A percentile compares a stretch with the other conserved stretches of the same genome.
Evolutionary conservation across 2,888 invertebrate species (phyloP).

Genomic region (Operophtera brumata): DNA sequence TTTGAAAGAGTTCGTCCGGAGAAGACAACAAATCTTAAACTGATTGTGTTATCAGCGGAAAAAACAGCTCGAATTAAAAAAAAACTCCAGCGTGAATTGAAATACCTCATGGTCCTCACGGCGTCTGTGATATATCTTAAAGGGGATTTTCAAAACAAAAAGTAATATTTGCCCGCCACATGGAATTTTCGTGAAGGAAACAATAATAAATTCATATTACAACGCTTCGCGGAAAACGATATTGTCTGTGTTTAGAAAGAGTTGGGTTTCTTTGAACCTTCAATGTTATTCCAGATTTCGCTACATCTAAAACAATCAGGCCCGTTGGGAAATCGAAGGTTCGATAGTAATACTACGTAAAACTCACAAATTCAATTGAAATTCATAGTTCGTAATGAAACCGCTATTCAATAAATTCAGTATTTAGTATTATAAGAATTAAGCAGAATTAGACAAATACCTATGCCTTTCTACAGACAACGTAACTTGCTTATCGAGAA

Average conservation of each 20-base stretch:
- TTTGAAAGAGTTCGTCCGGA: too few species aligned
- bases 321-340: background rate
- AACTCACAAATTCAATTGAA: background rate
- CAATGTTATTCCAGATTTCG: background rate
- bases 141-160: background rate
- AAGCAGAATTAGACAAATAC: too few species aligned
- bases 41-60: too few species aligned
- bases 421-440: too few species aligned
- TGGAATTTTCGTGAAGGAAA: background rate
- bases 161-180: background rate
- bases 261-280: background rate
- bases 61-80: too few species aligned
- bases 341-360: background rate
- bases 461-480: too few species aligned
- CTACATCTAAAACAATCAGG: background rate
- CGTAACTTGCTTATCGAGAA: too few species aligned
- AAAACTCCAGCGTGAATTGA: too few species aligned
- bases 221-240: background rate
- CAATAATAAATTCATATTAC: conserved; percentile 1
- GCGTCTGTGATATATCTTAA: background rate
- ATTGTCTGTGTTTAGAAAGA: background rate
- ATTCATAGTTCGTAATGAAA: background rate
- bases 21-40: too few species aligned
- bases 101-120: too few species aligned
- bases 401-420: too few species aligned